phyloP scores from a whole-genome alignment of 2,113 vertebrate genomes.

The Mionectes macconnelli region DNA sequence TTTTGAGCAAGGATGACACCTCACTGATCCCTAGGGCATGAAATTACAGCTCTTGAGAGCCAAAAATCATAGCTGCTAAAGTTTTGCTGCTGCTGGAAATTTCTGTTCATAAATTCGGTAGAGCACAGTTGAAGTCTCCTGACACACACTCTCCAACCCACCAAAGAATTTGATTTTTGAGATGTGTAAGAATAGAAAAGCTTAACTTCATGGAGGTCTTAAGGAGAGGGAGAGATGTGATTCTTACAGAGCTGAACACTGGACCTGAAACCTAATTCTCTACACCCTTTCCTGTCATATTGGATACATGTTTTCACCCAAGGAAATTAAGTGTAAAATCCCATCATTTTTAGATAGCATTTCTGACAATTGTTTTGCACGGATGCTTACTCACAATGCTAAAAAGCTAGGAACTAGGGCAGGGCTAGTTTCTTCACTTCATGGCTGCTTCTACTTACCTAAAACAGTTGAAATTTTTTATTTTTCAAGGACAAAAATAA shows the following conservation, averaged over 20 bases:
- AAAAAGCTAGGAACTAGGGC: background rate
- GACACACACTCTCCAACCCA: background rate
- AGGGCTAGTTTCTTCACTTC: too few species aligned
- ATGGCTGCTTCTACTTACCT: background rate
- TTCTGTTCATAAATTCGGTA: background rate
- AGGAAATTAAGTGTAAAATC: conserved; percentile 3
- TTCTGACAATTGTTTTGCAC: background rate
- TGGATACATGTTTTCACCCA: background rate
- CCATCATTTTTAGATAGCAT: background rate
- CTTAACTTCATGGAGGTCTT: background rate
- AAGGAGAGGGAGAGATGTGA: background rate
- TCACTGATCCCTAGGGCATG: background rate
- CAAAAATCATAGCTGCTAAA: background rate
- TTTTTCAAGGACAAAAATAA: background rate
- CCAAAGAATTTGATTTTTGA: background rate
- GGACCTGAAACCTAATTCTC: background rate
- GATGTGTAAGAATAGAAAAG: background rate
- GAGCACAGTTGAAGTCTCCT: background rate
- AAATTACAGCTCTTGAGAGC: background rate
- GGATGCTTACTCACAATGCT: background rate
- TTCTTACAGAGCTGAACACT: background rate
- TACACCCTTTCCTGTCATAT: background rate
- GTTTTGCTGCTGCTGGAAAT: background rate
- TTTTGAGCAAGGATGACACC: background rate
- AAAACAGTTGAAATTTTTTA: background rate